phyloP scores from a whole-genome alignment of 2,113 vertebrate species.

The Nanger granti region DNA sequence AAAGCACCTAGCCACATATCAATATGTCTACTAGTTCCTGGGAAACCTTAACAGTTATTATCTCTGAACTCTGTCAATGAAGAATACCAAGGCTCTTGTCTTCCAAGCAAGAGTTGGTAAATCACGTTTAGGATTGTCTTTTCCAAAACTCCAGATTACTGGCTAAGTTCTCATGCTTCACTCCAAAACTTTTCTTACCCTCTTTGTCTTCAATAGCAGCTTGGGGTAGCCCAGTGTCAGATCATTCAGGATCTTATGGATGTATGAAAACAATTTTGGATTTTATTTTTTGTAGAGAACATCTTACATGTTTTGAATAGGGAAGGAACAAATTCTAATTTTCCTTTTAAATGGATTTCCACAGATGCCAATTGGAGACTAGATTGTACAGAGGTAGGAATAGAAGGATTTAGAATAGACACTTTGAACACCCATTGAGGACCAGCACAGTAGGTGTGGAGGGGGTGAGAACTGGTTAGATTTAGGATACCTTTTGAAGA shows the following conservation, averaged over 20 bases:
- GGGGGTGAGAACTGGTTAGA: background rate
- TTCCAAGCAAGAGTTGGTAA: background rate
- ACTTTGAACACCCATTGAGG: background rate
- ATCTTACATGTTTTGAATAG: background rate
- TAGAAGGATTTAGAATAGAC: background rate
- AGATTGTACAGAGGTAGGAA: background rate
- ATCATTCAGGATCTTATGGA: background rate
- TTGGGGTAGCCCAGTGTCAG: background rate
- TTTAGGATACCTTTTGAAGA: background rate
- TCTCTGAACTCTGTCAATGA: background rate
- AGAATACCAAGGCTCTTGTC: background rate
- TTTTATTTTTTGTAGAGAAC: background rate
- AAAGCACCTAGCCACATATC: background rate
- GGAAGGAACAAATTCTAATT: background rate
- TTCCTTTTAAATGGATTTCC: conserved; percentile 1
- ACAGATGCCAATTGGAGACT: background rate
- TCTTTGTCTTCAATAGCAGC: background rate
- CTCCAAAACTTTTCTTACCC: background rate
- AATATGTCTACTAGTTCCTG: background rate
- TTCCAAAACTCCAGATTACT: background rate
- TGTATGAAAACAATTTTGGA: background rate
- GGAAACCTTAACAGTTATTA: background rate
- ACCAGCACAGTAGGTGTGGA: background rate
- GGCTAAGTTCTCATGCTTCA: background rate
- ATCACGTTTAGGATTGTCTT: background rate